Percentiles rank a stretch among this genome's conserved stretches.
Conservation (phyloP, 2,113 vertebrate species). For the Lathamus discolor region DNA sequence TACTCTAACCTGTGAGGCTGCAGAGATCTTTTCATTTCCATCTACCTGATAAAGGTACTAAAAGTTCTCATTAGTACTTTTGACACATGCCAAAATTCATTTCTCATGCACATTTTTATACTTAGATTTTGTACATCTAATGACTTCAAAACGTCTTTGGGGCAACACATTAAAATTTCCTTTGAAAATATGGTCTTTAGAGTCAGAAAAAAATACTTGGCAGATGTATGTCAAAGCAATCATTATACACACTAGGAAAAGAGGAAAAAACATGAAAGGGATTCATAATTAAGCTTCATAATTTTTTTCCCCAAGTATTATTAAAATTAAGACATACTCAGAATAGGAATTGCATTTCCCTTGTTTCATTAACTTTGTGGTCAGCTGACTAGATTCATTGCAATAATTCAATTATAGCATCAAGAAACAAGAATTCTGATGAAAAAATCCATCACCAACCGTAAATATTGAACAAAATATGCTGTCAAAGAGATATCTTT, state of each 20-base stretch:
- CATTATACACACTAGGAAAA: neutral
- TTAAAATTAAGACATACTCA: neutral
- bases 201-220: neutral
- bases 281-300: neutral
- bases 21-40: neutral
- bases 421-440: neutral
- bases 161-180: neutral
- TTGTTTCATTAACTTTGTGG: neutral
- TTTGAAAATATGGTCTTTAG: constrained; percentile 20
- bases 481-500: neutral
- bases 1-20: neutral
- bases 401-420: neutral
- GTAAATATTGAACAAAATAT: neutral
- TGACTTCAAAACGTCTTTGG: neutral
- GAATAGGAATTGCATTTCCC: neutral
- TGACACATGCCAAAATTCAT: neutral
- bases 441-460: neutral
- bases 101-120: neutral
- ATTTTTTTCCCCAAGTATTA: neutral
- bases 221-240: neutral
- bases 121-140: neutral
- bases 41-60: neutral
- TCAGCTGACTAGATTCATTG: neutral
- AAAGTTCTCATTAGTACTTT: neutral
- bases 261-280: neutral